phyloP scores from a whole-genome alignment of 2,113 vertebrate genomes.

The Procapra przewalskii region DNA sequence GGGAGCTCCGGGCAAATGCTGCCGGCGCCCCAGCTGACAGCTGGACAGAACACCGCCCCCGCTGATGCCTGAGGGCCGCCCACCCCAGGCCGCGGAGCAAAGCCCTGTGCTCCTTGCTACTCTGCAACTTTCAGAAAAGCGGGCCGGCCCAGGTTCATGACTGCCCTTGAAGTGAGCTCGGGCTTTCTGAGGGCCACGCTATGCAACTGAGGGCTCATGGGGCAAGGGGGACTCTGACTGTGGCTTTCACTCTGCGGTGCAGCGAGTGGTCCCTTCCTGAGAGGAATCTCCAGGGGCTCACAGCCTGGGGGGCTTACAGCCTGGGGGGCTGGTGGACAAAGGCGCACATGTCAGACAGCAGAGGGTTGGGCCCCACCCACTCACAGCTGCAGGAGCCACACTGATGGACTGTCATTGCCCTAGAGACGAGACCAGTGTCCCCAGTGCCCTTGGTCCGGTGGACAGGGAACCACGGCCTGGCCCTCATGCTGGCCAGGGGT shows the following conservation, averaged over 20 bases:
- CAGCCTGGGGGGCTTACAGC: not conserved
- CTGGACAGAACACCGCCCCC: not conserved
- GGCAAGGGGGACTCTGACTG: not conserved
- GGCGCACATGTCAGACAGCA: accelerated
- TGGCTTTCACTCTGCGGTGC: not conserved
- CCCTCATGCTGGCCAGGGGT: not conserved
- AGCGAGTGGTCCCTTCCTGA: not conserved
- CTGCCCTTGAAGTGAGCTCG: accelerated
- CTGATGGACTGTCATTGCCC: accelerated
- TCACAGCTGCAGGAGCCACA: accelerated
- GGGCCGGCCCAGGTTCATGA: accelerated
- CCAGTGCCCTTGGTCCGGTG: not conserved
- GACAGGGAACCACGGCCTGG: not conserved
- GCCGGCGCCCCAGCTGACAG: not conserved
- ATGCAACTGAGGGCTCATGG: not conserved
- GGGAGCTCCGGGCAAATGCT: not conserved
- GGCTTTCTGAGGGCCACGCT: not conserved
- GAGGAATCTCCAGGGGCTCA: not conserved
- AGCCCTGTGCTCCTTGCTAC: not conserved
- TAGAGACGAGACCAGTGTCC: not conserved
- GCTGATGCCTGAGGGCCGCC: not conserved
- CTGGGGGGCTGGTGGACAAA: accelerated
- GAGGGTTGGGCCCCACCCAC: accelerated
- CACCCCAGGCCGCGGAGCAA: accelerated
- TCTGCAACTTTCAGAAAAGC: not conserved